Base-by-base conservation (phyloP, 2,113 vertebrate species). In the Mustela lutreola region DNA sequence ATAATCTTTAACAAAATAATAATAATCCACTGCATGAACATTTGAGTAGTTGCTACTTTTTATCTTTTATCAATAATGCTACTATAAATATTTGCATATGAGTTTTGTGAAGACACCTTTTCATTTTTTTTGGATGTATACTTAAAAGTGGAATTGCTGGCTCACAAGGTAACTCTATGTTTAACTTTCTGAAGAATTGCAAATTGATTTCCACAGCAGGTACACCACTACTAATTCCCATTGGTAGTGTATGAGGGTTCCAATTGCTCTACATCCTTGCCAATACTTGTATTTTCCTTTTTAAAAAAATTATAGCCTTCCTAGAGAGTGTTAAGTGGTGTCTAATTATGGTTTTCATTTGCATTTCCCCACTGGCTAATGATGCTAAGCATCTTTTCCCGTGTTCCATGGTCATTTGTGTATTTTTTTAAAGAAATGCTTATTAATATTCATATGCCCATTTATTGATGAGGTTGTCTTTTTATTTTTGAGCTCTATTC, bases 371-470 rank as follows among this genome's bases (percentile, higher is more conserved):
- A 86, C 56, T 87, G 48, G 53, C 65, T 71, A 53, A 56, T 42
- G n/a, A 93, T 33, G 71, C 24, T 78, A n/a, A 93, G 24, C 33
- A 86, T 65, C 18, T 86, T 86, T 65, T 86, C 12, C 39, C 42
- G n/a, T 42, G 39, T 76, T 65, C 65, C 62, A 48, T 4, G 36
- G 50, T 94, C 62, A 88, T 70, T 58, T 63, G n/a, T 75, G 22
- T 63, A 85, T 24, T 42, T 92, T 28, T 85, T 85, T 94, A 36
- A 88, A 88, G 28, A 94, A 86, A 79, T 56, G 12, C 42, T n/a
- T 86, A 78, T 50, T 65, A 65, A 79, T 33, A 88, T 22, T 70
- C 53, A 80, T 12, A 75, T 70, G 31, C 5, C 50, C 42, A 81
- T 50, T 86, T 93, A 53, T 42, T 94, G 56, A 56, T 78, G 42